Base-by-base conservation (phyloP, 1,140 invertebrate species). In the Drosophila nigromelanica region DNA sequence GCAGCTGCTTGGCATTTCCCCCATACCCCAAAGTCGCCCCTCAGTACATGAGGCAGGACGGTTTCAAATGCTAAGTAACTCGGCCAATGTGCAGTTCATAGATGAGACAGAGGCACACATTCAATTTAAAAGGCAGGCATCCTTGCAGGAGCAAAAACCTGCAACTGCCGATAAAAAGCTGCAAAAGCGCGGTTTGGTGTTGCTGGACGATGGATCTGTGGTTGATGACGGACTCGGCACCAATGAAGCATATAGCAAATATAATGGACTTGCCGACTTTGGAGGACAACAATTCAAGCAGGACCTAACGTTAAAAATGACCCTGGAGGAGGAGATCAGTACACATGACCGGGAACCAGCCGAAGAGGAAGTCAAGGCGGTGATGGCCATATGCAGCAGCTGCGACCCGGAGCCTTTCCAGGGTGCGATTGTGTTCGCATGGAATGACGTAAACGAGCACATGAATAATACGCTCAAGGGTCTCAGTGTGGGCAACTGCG, bases 291-390 rank as follows among this genome's bases (percentile, higher is more conserved):
- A 90, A 27, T 91, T 92, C 14, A 92, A 92, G 33, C 78, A 90
- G 27, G 83, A 92, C 35, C 60, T 92, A 5, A 80, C 60, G 0
- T 27, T 70, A 0, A 80, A 74, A 50, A 89, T 85, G 77, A 89
- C 77, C 11, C 56, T 92, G 15, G 76, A 92, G 74, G 80, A 92
- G 92, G 85, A 92, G 60, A 89, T 92, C 50, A 86, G 93, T 91
- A 92, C 94, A 42, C 94, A 96, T 33, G 95, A 96, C 75, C 93
- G 95, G n/a, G 96, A 97, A 74, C 96, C 96, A 0, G 96, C 96
- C 0, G 96, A 97, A 89, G 95, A 94, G 18, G 96, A 97, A 90
- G 96, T 97, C 0, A 95, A 93, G 68, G 94, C 94, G 1, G 95
- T 97, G 2, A 96, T 97, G 95, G 93, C 95, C 73, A 92, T 96